Conservation (phyloP, 2,888 invertebrate genomes). For the Lampropteryx suffumata region DNA sequence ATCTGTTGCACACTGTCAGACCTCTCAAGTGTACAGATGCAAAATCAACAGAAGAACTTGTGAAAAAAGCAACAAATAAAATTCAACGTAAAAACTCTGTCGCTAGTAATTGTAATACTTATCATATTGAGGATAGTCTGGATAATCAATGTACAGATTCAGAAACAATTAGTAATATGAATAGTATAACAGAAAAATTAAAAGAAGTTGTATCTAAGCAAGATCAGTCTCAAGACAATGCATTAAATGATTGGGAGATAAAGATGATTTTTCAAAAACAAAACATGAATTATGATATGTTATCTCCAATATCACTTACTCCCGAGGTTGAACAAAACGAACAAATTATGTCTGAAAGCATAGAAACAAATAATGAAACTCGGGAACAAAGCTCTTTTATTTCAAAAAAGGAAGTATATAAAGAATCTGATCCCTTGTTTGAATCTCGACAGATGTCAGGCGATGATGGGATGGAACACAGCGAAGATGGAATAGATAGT, state of each 20-base stretch:
- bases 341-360: neutral
- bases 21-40: neutral
- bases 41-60: neutral
- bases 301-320: slow-evolving; percentile 19
- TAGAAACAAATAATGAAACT: neutral
- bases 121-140: neutral
- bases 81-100: neutral
- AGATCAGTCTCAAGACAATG: slow-evolving; percentile 24
- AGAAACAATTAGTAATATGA: neutral
- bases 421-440: neutral
- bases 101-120: slow-evolving; percentile 1
- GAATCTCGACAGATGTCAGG: slow-evolving; percentile 5
- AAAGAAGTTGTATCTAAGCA: slow-evolving; percentile 7
- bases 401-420: neutral
- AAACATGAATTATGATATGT: slow-evolving; percentile 9
- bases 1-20: neutral
- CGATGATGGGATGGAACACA: slow-evolving; percentile 3
- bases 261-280: slow-evolving; percentile 41
- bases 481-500: slow-evolving; percentile 7
- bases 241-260: slow-evolving; percentile 54
- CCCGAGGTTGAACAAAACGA: slow-evolving; percentile 9
- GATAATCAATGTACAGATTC: neutral
- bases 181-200: neutral
- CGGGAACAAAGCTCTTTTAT: neutral
- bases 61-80: neutral